These are phyloP conservation scores for Catocala nupta DNA, from an alignment of 2,888 invertebrate genomes.

Conservation along the genomic window DNA sequence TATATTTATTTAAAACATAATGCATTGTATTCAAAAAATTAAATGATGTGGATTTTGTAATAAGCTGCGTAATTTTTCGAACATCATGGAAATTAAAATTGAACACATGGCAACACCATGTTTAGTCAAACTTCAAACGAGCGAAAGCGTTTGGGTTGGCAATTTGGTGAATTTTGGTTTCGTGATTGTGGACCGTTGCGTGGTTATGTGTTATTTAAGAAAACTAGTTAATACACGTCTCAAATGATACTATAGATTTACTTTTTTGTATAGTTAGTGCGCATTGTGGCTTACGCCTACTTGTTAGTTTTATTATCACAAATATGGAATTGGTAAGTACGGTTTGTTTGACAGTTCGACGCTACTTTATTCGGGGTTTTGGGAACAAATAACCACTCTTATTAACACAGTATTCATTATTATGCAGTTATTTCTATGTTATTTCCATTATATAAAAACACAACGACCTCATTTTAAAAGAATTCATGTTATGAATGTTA, in stretches of 20 bases:
- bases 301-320: constrained; percentile 29
- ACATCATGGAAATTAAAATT: too few species aligned
- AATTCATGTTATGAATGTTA: too few species aligned
- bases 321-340: constrained; percentile 56
- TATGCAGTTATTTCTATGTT: too few species aligned
- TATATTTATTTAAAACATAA: too few species aligned
- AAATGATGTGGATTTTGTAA: too few species aligned
- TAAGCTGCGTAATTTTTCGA: too few species aligned
- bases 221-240: not conserved
- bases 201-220: not conserved
- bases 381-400: not conserved
- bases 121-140: too few species aligned
- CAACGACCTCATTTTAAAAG: too few species aligned
- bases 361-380: not conserved
- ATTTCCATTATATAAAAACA: too few species aligned
- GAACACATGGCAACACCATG: too few species aligned
- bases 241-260: constrained; percentile 7
- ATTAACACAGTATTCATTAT: not conserved
- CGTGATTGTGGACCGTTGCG: not conserved
- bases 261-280: constrained; percentile 1
- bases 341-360: constrained; percentile 7
- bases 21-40: too few species aligned
- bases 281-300: constrained; percentile 13
- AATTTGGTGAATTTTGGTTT: not conserved
- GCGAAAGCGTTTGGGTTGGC: not conserved